Evolutionary conservation across 2,888 invertebrate species (phyloP), one percentile per base, ranked within the genome.

Genomic region (Caenorhabditis sp.): DNA sequence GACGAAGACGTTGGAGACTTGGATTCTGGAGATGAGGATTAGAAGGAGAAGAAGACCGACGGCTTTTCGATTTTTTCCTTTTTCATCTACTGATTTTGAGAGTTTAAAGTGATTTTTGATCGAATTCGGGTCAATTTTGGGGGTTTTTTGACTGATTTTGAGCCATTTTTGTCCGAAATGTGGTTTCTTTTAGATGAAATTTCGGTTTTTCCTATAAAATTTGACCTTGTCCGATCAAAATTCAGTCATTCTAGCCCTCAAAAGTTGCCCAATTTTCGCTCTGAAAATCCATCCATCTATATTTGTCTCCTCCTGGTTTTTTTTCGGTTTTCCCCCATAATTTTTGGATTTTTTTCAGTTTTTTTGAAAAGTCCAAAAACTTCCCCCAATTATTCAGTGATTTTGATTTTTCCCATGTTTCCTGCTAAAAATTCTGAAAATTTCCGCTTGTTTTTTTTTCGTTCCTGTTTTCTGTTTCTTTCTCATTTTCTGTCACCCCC

Each of bases 1-100:
- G 91, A 90, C 70, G 90, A 90, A 56, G 87, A 89, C 51, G 84
- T 88, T n/a, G 90, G 90, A 19, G 77, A 72, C 26, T 77, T 88
- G 51, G 90, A 90, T 72, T 85, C 83, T 5, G 47, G 19, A 19
- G 87, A 87, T 63, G 84, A 82, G 47, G 88, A 88, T 38, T 87
- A 51, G 35, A 66, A 19, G 16, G 22, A 7, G 82, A 47, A 12
- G 31, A n/a, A n/a, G n/a, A n/a, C 31, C 31, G 31, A 35, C 4
- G 31, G 8, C 31, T 49, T 19, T 4, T 49, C 49, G 5, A 49
- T 49, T 49, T 49, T 24, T 54, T 24, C 19, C 19, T 54, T 10
- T 12, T 82, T 35, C 12, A 38, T 22, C 31, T n/a, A 76, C 26
- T 75, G 56, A 0, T 68, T 54, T 54, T 12, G 51, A 54, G 51